Evolutionary conservation across 2,888 invertebrate species (phyloP).

Genomic region (Drosophila lutescens): DNA sequence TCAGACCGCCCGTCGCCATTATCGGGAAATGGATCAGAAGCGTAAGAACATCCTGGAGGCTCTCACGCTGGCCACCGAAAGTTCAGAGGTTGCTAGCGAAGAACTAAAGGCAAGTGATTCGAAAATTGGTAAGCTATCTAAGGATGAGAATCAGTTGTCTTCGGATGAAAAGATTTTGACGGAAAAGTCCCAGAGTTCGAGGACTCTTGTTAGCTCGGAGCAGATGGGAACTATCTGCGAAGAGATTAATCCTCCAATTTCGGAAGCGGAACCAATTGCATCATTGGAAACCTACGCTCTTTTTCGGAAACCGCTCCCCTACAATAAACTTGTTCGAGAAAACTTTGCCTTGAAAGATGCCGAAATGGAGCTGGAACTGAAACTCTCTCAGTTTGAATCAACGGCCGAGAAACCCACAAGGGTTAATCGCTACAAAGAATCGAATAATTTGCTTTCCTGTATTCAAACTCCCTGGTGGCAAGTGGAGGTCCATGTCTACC

Average conservation of each 20-base stretch:
- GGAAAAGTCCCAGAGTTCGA: background rate
- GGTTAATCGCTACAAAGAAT: background rate
- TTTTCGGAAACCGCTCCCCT: no score
- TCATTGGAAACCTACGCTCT: no score
- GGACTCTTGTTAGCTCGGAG: background rate
- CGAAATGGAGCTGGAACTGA: conserved; percentile 3
- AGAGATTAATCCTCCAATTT: background rate
- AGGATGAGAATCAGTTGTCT: background rate
- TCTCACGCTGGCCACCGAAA: background rate
- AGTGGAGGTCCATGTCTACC: conserved; percentile 11
- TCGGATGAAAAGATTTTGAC: background rate
- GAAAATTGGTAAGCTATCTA: background rate
- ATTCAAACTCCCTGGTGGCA: conserved; percentile 12
- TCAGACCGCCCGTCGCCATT: conserved; percentile 5
- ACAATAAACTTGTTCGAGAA: background rate
- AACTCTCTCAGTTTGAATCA: background rate
- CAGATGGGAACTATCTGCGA: no score
- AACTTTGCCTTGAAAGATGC: conserved; percentile 1
- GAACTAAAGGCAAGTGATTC: background rate
- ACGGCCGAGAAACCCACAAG: background rate
- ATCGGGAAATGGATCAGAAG: background rate
- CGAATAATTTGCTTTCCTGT: background rate
- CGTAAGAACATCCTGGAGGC: background rate
- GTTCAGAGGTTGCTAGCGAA: background rate
- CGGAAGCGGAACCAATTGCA: no score